Percentiles rank a stretch among this genome's conserved stretches.
Conservation (phyloP, 1,140 invertebrate species). For the Drosophila burlai region DNA sequence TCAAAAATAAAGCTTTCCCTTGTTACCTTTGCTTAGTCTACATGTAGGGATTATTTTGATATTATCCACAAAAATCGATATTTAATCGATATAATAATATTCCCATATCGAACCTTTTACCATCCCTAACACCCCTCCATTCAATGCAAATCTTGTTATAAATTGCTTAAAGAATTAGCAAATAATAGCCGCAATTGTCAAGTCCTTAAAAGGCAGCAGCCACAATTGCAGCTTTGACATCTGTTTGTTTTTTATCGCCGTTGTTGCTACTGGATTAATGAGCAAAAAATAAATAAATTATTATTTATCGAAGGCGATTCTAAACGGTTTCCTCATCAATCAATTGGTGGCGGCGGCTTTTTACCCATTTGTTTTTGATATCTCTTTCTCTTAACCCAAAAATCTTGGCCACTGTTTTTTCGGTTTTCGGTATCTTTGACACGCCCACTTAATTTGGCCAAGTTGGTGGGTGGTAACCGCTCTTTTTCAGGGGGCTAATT, state of each 20-base stretch:
- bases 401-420: constrained; percentile 39
- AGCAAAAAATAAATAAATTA: constrained; percentile 67
- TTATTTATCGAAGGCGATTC: constrained; percentile 69
- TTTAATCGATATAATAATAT: neutral
- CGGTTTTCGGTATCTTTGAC: constrained; percentile 36
- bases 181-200: constrained; percentile 65
- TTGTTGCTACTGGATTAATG: constrained; percentile 77
- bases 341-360: constrained; percentile 49
- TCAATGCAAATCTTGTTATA: constrained; percentile 46
- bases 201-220: constrained; percentile 64
- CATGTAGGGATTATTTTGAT: no score
- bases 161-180: constrained; percentile 66
- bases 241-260: constrained; percentile 65
- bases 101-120: neutral
- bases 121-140: neutral
- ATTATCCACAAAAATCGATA: neutral
- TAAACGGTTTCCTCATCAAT: constrained; percentile 66
- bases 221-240: constrained; percentile 60
- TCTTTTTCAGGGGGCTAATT: constrained; percentile 44
- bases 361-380: constrained; percentile 27
- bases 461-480: constrained; percentile 45
- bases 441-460: constrained; percentile 52
- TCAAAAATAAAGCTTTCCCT: no score
- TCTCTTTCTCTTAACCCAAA: constrained; percentile 8
- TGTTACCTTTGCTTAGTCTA: no score